Percentiles rank a stretch among this genome's conserved stretches.
These are phyloP conservation scores for Branchellion lobata DNA, from an alignment of 2,888 invertebrate genomes.

Conservation along the genomic window DNA sequence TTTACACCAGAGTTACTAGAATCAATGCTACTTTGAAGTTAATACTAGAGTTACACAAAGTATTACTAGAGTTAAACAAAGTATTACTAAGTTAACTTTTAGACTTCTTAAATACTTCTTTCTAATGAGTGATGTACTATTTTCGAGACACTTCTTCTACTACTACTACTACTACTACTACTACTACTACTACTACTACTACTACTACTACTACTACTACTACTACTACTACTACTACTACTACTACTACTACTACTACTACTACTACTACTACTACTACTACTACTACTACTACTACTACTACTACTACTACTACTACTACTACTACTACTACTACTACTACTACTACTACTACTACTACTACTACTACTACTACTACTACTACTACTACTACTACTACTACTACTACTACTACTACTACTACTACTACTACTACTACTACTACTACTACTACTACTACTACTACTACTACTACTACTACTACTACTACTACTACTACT, in stretches of 20 bases:
- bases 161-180: slow-evolving; percentile 24
- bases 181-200: slow-evolving; percentile 27
- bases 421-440: slow-evolving; percentile 29
- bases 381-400: slow-evolving; percentile 27
- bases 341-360: slow-evolving; percentile 29
- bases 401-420: slow-evolving; percentile 21
- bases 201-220: slow-evolving; percentile 27
- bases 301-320: slow-evolving; percentile 18
- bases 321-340: slow-evolving; percentile 29
- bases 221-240: slow-evolving; percentile 29
- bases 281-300: background rate
- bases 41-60: too few species aligned
- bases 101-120: too few species aligned
- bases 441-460: slow-evolving; percentile 29
- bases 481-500: slow-evolving; percentile 27
- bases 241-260: slow-evolving; percentile 26
- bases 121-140: too few species aligned
- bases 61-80: too few species aligned
- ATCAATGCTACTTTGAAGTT: too few species aligned
- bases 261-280: slow-evolving; percentile 22
- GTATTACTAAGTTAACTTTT: too few species aligned
- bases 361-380: background rate
- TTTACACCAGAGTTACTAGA: too few species aligned
- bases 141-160: too few species aligned
- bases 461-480: slow-evolving; percentile 26